Base-by-base conservation (phyloP, 2,888 invertebrate species). In the Pandemis cinnamomeana region DNA sequence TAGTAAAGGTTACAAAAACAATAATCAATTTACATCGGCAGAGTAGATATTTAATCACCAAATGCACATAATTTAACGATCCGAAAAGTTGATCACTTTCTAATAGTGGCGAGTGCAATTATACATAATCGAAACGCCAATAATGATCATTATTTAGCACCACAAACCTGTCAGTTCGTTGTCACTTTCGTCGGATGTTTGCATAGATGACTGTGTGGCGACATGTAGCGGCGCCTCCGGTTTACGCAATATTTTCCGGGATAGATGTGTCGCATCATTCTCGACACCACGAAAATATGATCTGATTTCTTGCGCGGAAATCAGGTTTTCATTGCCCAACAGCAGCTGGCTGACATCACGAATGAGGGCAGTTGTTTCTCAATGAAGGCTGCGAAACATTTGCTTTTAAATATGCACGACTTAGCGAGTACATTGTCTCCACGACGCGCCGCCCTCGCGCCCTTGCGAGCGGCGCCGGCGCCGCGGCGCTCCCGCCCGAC, bases 301-400 rank as follows among this genome's bases (percentile, higher is more conserved):
- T 90, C 87, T 85, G 85, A 88, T 91, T 91, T 90, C 85, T 89
- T 81, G 84, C 88, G 89, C 88, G 90, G 89, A 92, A 92, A 92
- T 90, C 90, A 88, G 87, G 90, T 92, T 91, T 90, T 88, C 86
- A 88, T 92, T 93, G 88, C 92, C 83, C 89, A 92, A 93, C 87
- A 81, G 81, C 87, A 86, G 86, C 84, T 82, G 83, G 82, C 89
- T 89, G 89, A 88, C 90, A 91, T 89, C 92, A 91, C 91, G 90
- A 93, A 92, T 91, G 92, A 88, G 92, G 91, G 89, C 93, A 89
- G 85, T 86, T 86, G 87, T 94, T 92, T 91, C 93, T 90, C 92
- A 93, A 93, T 90, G 88, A 89, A 91, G 89, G 87, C 93, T 91
- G 88, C 89, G 92, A 92, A 93, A 93, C 87, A 83, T 90, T 91